Base-by-base conservation (phyloP, 2,888 invertebrate genomes). In the Phortica magna region DNA sequence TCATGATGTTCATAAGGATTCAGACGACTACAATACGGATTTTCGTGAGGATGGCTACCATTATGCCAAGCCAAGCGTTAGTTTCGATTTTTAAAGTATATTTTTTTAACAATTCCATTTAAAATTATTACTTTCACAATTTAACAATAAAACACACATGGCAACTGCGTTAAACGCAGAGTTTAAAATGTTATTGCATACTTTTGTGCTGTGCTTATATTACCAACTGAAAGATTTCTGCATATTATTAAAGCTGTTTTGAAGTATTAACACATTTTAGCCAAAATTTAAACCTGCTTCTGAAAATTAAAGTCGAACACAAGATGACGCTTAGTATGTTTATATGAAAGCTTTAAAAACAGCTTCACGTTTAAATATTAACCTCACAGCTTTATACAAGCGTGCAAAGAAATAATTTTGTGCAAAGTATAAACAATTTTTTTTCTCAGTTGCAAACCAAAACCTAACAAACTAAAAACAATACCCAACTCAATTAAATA, bases 21-120 rank as follows among this genome's bases (percentile, higher is more conserved):
- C 80, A 7, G 82, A 78, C 0, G 77, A 79, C 57, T 78, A 83
- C 22, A 78, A 80, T 7, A 76, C 77, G 19, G 80, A 83, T 10
- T 83, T 79, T 7, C 81, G 79, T 6, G 80, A 82, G 14, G 84
- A 88, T 80, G 88, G 89, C 57, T 88, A 89, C 70, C 83, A 84
- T 73, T 89, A 89, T 77, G 76, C 74, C 72, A 88, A 81, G 72
- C 87, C 87, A 17, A 61, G 75, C 31, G 48, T 48, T 0, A 43
- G 61, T 77, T 77, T 72, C 59, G 48, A 75, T 1, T 75, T 39
- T 43, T 77, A n/a, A 61, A 61, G 7, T 19, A 61, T 12, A 22
- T 17, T 22, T 48, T 14, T 12, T 48, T 48, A 12, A 9, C 14
- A 48, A 12, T 2, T 48, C 14, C 48, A 12, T 12, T 48, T 48